phyloP scores from a whole-genome alignment of 2,888 invertebrate genomes.

The Xylocampa areola region DNA sequence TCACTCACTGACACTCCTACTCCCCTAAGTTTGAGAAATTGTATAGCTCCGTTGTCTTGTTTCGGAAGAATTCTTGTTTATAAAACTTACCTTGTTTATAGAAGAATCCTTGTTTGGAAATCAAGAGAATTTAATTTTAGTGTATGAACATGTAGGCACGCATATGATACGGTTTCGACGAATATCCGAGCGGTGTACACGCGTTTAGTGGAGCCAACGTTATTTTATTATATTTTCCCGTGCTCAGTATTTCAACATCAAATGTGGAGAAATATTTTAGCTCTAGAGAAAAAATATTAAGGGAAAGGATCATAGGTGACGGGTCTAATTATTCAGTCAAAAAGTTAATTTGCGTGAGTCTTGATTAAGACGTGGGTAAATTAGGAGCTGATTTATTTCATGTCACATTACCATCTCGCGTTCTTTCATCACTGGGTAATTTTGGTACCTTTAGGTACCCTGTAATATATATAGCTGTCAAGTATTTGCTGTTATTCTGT shows the following conservation, averaged over 20 bases:
- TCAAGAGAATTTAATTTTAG: constrained; percentile 67
- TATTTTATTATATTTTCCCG: constrained; percentile 31
- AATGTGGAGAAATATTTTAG: constrained; percentile 4
- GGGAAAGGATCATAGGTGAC: constrained; percentile 28
- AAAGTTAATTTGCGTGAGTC: constrained; percentile 51
- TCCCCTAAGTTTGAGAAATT: constrained; percentile 53
- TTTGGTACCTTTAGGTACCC: constrained; percentile 18
- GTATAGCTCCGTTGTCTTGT: constrained; percentile 42
- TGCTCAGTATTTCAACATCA: constrained; percentile 14
- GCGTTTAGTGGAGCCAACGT: constrained; percentile 10
- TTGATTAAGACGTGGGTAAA: constrained; percentile 51
- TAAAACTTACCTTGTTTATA: too few relatives aligned
- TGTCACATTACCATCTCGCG: constrained; percentile 22
- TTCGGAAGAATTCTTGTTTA: constrained; percentile 62
- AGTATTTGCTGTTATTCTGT: constrained; percentile 38
- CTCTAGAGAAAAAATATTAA: constrained; percentile 5
- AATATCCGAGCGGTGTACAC: constrained; percentile 28
- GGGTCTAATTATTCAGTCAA: constrained; percentile 49
- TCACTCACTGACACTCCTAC: constrained; percentile 27
- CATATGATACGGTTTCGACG: constrained; percentile 38
- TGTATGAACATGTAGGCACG: constrained; percentile 47
- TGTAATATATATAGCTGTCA: constrained; percentile 33
- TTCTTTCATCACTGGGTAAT: constrained; percentile 41
- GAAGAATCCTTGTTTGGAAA: constrained; percentile 59
- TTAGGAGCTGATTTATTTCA: constrained; percentile 50